Evolutionary conservation across 2,797 vertebrate genomes (phyloP).

Genomic region (Fistularia commersonii): DNA sequence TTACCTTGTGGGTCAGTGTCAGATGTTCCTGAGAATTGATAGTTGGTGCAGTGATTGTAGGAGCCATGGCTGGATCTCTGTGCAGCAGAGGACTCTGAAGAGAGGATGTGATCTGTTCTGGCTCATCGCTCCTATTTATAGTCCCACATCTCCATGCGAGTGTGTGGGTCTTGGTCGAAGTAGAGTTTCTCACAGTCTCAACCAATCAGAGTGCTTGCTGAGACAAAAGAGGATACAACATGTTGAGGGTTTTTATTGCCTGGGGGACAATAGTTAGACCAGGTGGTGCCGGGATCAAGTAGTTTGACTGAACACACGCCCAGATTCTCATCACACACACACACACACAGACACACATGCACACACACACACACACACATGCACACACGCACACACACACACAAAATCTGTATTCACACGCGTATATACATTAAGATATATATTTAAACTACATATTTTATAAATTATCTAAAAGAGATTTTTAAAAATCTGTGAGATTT

Average conservation of each 20-base stretch:
- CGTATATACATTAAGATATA: too few species aligned
- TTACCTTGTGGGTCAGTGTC: conserved; percentile 65
- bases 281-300: conserved; percentile 37
- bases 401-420: not conserved
- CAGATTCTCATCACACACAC: conserved; percentile 2
- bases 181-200: conserved; percentile 82
- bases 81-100: conserved; percentile 45
- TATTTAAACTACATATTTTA: too few species aligned
- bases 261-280: conserved; percentile 42
- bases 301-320: conserved; percentile 19
- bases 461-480: too few species aligned
- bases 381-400: not conserved
- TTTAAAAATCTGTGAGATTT: too few species aligned
- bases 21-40: conserved; percentile 48
- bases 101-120: conserved; percentile 46
- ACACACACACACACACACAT: too few species aligned
- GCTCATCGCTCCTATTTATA: conserved; percentile 76
- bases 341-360: not conserved
- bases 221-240: conserved; percentile 52
- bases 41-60: conserved; percentile 50
- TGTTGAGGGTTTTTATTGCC: conserved; percentile 27
- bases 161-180: conserved; percentile 74
- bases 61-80: conserved; percentile 65
- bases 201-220: conserved; percentile 73
- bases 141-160: conserved; percentile 70